These are phyloP conservation scores for Conus ventricosus DNA, from an alignment of 1,140 invertebrate genomes.

Conservation along the genomic window DNA sequence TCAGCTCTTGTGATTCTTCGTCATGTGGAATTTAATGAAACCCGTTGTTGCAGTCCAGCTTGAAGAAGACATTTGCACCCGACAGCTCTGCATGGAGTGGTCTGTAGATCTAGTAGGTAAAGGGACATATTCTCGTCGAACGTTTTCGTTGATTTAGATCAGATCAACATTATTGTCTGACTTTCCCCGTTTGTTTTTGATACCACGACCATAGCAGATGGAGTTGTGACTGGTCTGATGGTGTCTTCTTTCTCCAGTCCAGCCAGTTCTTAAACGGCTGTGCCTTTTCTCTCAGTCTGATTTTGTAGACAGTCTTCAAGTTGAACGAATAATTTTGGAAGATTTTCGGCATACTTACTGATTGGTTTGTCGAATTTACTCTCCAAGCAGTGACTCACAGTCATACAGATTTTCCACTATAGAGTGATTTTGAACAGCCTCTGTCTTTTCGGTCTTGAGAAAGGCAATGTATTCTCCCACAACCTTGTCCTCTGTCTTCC, in stretches of 20 bases:
- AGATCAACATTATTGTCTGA: conserved; percentile 38
- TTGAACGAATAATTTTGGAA: conserved; percentile 6
- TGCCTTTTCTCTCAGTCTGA: conserved; percentile 19
- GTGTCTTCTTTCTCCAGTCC: conserved; percentile 34
- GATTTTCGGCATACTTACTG: not conserved
- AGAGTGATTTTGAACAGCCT: not conserved
- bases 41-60: not conserved
- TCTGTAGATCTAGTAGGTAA: not conserved
- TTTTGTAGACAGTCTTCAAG: conserved; percentile 26
- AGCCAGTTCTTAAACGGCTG: conserved; percentile 21
- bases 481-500: not conserved
- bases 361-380: conserved; percentile 39
- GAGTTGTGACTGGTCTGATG: conserved; percentile 58
- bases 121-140: not conserved
- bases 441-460: not conserved
- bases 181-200: conserved; percentile 30
- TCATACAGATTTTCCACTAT: conserved; percentile 16
- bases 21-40: not conserved
- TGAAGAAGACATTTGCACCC: not conserved
- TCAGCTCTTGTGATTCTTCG: too few relatives aligned
- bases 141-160: conserved; percentile 15
- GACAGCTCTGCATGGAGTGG: not conserved
- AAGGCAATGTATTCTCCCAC: not conserved
- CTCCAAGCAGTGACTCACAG: conserved; percentile 29
- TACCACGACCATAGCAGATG: conserved; percentile 45